Conservation (phyloP, 2,797 vertebrate genomes). For the Acipenser transmontanus region DNA sequence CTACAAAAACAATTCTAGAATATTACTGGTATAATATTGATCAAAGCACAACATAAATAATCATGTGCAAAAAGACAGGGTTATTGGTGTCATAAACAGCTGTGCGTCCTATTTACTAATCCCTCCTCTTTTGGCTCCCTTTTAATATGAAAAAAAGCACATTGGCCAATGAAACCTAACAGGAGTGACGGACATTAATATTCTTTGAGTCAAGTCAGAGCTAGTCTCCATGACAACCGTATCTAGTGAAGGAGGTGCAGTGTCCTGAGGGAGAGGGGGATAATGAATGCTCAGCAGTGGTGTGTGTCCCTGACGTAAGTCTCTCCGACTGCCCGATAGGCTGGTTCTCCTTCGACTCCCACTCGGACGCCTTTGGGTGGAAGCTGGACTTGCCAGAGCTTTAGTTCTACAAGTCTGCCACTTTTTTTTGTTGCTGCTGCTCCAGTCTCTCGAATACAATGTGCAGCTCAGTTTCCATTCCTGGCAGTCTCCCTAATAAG, state of each 20-base stretch:
- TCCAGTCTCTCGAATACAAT: slow-evolving; percentile 51
- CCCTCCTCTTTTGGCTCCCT: neutral
- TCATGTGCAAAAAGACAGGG: no score
- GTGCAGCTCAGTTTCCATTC: slow-evolving; percentile 34
- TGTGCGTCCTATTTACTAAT: no score
- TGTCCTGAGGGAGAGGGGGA: slow-evolving; percentile 28
- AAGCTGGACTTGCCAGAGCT: slow-evolving; percentile 44
- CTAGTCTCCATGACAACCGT: slow-evolving; percentile 79
- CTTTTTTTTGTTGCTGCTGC: slow-evolving; percentile 9
- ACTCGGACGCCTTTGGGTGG: slow-evolving; percentile 47
- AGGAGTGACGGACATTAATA: slow-evolving; percentile 24
- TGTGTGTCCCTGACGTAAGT: slow-evolving; percentile 56
- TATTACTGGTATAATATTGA: no score
- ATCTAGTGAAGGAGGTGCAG: slow-evolving; percentile 65
- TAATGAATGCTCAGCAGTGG: slow-evolving; percentile 49
- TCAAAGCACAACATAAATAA: no score
- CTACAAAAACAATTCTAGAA: no score
- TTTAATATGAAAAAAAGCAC: slow-evolving; percentile 1
- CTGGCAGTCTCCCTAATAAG: slow-evolving; percentile 25
- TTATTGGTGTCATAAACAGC: no score
- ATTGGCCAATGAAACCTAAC: slow-evolving; percentile 1
- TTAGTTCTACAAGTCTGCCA: slow-evolving; percentile 44
- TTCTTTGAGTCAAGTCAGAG: slow-evolving; percentile 42
- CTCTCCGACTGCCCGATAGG: slow-evolving; percentile 63
- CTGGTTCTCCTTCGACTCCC: slow-evolving; percentile 44